Evolutionary conservation across 64 coral and sea anemone species (phyloP).

Genomic region (Stylophora pistillata): DNA sequence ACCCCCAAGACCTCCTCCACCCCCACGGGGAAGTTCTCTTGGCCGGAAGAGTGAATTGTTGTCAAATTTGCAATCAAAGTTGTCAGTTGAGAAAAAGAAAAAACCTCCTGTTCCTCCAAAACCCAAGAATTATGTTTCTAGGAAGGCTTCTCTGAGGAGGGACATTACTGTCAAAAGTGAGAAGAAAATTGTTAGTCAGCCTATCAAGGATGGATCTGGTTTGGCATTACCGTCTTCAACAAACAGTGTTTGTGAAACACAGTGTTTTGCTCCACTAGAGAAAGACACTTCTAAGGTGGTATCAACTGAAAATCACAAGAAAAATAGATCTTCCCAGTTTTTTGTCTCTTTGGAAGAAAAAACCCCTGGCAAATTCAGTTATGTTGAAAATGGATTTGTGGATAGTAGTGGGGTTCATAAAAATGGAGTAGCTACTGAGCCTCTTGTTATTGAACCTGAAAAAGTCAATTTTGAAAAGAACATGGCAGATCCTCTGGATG

Average conservation of each 20-base stretch:
- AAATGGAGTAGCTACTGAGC: not conserved
- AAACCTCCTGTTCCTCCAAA: conserved; percentile 33
- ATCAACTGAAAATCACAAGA: not conserved
- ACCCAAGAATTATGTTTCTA: conserved; percentile 35
- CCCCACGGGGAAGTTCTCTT: conserved; percentile 17
- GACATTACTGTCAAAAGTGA: not conserved
- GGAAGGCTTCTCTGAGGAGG: not conserved
- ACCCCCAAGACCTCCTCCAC: conserved; percentile 28
- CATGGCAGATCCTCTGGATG: conserved; percentile 13
- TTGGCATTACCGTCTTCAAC: not conserved
- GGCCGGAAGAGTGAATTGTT: not conserved
- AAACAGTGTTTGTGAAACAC: not conserved
- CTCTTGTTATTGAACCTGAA: not conserved
- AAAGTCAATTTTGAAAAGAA: not conserved
- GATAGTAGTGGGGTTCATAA: not conserved
- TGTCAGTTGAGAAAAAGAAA: not conserved
- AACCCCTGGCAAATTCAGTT: not conserved
- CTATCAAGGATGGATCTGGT: not conserved
- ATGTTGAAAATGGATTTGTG: not conserved
- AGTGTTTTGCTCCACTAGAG: not conserved
- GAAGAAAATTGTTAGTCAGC: not conserved
- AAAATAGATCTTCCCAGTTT: not conserved
- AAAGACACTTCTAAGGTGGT: not conserved
- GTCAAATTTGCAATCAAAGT: not conserved
- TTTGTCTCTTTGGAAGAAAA: not conserved